Evolutionary conservation across 2,888 invertebrate genomes (phyloP).

Genomic region (Lypha dubia): DNA sequence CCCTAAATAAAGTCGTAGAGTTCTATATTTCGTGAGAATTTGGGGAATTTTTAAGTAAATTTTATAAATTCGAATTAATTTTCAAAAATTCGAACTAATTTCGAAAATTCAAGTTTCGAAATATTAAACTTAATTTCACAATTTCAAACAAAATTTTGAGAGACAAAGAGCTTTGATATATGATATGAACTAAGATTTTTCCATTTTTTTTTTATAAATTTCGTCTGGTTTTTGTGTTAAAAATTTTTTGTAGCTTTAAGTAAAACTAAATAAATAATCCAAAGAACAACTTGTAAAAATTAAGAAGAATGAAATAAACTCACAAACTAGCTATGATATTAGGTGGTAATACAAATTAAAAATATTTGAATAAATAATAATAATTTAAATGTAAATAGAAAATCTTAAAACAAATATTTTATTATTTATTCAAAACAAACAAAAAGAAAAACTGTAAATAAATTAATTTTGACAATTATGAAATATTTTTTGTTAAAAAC

Average conservation of each 20-base stretch:
- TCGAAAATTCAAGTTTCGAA: too few relatives aligned
- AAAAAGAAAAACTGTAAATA: constrained; percentile 18
- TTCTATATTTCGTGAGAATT: too few relatives aligned
- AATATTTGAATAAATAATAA: constrained; percentile 51
- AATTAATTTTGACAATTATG: not conserved
- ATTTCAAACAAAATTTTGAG: too few relatives aligned
- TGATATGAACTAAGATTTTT: too few relatives aligned
- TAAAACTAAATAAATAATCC: constrained; percentile 45
- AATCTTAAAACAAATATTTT: constrained; percentile 15
- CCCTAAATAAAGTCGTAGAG: too few relatives aligned
- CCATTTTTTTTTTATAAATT: too few relatives aligned
- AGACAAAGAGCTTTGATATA: too few relatives aligned
- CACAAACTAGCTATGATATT: constrained; percentile 82
- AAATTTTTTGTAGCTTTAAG: constrained; percentile 31
- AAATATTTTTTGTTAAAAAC: not conserved
- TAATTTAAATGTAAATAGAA: constrained; percentile 48
- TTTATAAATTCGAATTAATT: too few relatives aligned
- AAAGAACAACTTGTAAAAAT: constrained; percentile 77
- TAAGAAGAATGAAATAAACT: constrained; percentile 79
- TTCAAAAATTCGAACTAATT: too few relatives aligned
- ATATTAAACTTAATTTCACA: too few relatives aligned
- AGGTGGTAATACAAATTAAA: constrained; percentile 73
- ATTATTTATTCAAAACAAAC: constrained; percentile 19
- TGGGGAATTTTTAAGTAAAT: too few relatives aligned
- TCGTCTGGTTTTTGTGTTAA: too few relatives aligned